Percentiles rank a stretch among this genome's conserved stretches.
Evolutionary conservation across 2,113 vertebrate species (phyloP).

Genomic region (Capra hircus): DNA sequence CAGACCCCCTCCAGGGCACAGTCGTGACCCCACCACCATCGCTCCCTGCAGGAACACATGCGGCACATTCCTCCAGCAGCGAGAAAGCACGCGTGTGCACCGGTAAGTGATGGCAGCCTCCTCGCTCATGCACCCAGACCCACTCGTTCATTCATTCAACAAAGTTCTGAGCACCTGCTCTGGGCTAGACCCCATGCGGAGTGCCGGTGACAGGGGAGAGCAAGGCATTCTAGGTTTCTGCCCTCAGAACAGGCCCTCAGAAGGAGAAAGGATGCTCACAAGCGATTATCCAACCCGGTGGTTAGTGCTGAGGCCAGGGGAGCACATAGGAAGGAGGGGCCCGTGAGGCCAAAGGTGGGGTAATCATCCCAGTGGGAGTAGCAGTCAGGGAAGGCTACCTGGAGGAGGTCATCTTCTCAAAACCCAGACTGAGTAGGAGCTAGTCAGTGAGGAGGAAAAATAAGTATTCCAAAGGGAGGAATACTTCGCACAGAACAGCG

Average conservation of each 20-base stretch:
- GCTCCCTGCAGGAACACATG: accelerated
- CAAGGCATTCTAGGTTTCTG: background rate
- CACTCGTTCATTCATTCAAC: no score
- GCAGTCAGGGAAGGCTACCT: background rate
- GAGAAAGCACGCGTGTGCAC: accelerated
- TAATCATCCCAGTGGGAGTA: background rate
- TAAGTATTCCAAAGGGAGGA: background rate
- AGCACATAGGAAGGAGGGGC: no score
- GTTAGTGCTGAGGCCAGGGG: background rate
- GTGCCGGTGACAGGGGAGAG: background rate
- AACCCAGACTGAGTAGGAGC: background rate
- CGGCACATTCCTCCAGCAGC: background rate
- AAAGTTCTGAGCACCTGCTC: background rate
- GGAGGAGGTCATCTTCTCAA: background rate
- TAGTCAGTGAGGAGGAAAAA: background rate
- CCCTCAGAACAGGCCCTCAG: background rate
- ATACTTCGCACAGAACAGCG: background rate
- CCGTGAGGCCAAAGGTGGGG: background rate
- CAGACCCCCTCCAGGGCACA: background rate
- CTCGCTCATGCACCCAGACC: background rate
- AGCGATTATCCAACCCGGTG: background rate
- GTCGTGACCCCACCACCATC: background rate
- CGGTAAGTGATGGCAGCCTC: background rate
- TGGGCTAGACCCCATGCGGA: background rate
- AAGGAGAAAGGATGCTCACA: background rate